Evolutionary conservation across 2,797 vertebrate genomes (phyloP).

Genomic region (Hemibagrus guttatus): DNA sequence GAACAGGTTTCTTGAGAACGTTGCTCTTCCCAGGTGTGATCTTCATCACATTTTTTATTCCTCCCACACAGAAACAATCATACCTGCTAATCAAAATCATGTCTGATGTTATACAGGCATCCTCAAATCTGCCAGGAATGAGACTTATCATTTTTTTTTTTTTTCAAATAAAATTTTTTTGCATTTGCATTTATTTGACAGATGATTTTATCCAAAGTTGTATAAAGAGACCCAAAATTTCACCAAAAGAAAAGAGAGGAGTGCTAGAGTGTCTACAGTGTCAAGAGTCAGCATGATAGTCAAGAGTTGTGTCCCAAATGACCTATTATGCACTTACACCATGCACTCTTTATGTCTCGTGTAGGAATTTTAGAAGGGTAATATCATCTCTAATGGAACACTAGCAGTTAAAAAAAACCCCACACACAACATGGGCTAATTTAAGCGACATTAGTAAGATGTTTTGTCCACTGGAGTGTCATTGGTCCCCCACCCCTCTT

Average conservation of each 20-base stretch:
- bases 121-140: not conserved
- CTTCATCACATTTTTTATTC: slow-evolving; percentile 47
- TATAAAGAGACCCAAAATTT: not conserved
- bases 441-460: too few relatives aligned
- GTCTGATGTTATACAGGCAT: not conserved
- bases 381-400: too few relatives aligned
- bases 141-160: not conserved
- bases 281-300: not conserved
- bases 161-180: not conserved
- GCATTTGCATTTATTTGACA: not conserved
- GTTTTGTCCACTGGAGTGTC: too few relatives aligned
- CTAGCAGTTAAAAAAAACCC: too few relatives aligned
- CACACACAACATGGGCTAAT: too few relatives aligned
- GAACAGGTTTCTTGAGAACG: slow-evolving; percentile 67
- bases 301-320: too few relatives aligned
- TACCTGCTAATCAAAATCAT: slow-evolving; percentile 29
- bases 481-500: too few relatives aligned
- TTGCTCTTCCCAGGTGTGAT: slow-evolving; percentile 53
- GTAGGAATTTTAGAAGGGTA: too few relatives aligned
- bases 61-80: slow-evolving; percentile 33
- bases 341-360: too few relatives aligned
- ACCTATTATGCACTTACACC: too few relatives aligned
- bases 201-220: not conserved
- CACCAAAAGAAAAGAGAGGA: not conserved
- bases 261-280: not conserved